These are phyloP conservation scores for Bagarius yarrelli DNA, from an alignment of 2,113 vertebrate species.

Conservation along the genomic window DNA sequence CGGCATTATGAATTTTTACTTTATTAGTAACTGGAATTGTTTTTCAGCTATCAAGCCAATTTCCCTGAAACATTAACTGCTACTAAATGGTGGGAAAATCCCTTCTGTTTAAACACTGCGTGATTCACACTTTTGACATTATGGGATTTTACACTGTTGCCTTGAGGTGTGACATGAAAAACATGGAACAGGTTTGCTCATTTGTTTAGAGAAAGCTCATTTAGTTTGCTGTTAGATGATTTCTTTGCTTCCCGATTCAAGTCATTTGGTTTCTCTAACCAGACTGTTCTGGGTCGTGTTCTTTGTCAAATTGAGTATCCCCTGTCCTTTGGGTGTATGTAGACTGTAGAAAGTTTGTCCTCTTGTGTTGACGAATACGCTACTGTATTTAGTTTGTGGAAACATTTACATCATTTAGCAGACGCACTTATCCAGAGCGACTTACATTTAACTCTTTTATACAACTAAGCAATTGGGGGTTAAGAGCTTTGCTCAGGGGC, in stretches of 20 bases:
- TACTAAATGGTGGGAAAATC: constrained; percentile 1
- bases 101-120: not conserved
- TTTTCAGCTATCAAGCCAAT: not conserved
- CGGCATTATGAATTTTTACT: too few species aligned
- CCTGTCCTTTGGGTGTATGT: not conserved
- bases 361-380: not conserved
- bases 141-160: not conserved
- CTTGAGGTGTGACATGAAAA: not conserved
- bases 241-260: not conserved
- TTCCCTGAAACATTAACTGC: not conserved
- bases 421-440: too few species aligned
- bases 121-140: not conserved
- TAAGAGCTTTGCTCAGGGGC: too few species aligned
- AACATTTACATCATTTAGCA: too few species aligned
- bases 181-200: not conserved
- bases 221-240: not conserved
- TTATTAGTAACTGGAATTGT: not conserved
- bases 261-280: not conserved
- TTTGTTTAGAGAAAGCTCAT: not conserved
- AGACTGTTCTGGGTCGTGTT: not conserved
- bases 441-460: too few species aligned
- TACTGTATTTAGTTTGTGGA: not conserved
- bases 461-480: too few species aligned
- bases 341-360: not conserved
- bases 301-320: not conserved